Evolutionary conservation across 2,797 vertebrate genomes (phyloP).

Genomic region (Astyanax mexicanus): DNA sequence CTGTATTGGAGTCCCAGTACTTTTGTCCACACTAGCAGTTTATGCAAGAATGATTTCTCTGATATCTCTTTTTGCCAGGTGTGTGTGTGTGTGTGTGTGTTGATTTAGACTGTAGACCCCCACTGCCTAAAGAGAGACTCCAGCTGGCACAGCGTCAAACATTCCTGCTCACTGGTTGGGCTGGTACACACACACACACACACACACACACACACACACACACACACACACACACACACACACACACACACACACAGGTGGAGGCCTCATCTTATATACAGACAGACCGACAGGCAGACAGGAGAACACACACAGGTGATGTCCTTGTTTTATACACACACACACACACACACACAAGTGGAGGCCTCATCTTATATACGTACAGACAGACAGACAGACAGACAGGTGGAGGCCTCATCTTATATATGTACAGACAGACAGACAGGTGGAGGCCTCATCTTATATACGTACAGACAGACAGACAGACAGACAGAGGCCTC

Average conservation of each 20-base stretch:
- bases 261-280: no score
- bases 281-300: no score
- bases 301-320: constrained; percentile 54
- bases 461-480: no score
- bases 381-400: no score
- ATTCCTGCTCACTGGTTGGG: constrained; percentile 62
- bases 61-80: constrained; percentile 23
- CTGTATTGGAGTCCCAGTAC: no score
- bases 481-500: no score
- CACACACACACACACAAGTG: constrained; percentile 55
- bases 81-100: constrained; percentile 9
- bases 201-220: no score
- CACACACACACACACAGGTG: constrained; percentile 55
- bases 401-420: constrained; percentile 50
- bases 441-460: no score
- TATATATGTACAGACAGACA: constrained; percentile 55
- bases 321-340: constrained; percentile 43
- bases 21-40: no score
- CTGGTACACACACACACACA: constrained; percentile 58
- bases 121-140: constrained; percentile 37
- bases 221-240: constrained; percentile 51
- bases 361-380: no score
- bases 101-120: constrained; percentile 35
- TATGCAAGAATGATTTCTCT: no score
- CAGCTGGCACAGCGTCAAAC: constrained; percentile 47